These are phyloP conservation scores for Netelia virgata DNA, from an alignment of 2,888 invertebrate species.

Conservation along the genomic window DNA sequence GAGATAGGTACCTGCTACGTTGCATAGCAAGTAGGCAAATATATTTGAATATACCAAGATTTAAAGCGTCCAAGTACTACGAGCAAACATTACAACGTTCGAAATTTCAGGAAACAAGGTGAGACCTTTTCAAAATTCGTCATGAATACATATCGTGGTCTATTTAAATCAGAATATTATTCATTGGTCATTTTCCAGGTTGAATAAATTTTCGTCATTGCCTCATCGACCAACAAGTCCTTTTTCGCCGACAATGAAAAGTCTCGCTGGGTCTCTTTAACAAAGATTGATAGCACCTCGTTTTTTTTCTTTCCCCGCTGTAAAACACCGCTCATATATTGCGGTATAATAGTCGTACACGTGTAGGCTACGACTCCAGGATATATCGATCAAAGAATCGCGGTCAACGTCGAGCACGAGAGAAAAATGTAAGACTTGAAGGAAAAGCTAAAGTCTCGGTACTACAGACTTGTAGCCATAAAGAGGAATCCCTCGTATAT, in stretches of 20 bases:
- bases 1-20: slow-evolving; percentile 35
- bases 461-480: slow-evolving; percentile 4
- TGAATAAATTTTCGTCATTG: slow-evolving; percentile 19
- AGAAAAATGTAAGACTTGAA: too few relatives aligned
- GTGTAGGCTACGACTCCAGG: slow-evolving; percentile 23
- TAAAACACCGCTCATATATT: not conserved
- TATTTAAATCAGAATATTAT: slow-evolving; percentile 26
- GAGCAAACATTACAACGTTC: slow-evolving; percentile 17
- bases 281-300: slow-evolving; percentile 51
- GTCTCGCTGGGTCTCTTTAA: slow-evolving; percentile 2
- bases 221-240: slow-evolving; percentile 26
- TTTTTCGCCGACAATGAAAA: slow-evolving; percentile 10
- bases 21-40: slow-evolving; percentile 15
- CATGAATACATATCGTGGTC: not conserved
- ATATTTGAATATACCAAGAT: slow-evolving; percentile 3
- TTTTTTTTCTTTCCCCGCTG: not conserved
- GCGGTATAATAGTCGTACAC: not conserved
- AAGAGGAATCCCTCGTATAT: slow-evolving; percentile 27
- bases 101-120: slow-evolving; percentile 31
- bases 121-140: slow-evolving; percentile 20
- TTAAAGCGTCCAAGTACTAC: not conserved
- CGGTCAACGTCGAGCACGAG: slow-evolving; percentile 42
- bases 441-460: too few relatives aligned
- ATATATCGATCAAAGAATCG: slow-evolving; percentile 64
- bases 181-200: slow-evolving; percentile 1